Evolutionary conservation across 2,888 invertebrate genomes (phyloP).

Genomic region (Yponomeuta sedellus): DNA sequence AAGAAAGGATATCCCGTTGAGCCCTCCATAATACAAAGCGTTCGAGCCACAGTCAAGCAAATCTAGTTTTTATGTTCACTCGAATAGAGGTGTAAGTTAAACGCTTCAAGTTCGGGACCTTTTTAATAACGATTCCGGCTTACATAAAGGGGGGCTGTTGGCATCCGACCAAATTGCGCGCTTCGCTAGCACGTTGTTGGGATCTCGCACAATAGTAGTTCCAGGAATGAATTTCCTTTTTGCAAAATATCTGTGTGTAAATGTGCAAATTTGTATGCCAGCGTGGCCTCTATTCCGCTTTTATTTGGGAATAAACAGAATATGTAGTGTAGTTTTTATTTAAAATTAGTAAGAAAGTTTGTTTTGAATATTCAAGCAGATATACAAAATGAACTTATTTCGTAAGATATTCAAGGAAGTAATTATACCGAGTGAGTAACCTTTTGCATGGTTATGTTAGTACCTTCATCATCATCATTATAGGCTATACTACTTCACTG

Average conservation of each 20-base stretch:
- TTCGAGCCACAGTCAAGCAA: conserved; percentile 28
- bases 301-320: not conserved
- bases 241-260: conserved; percentile 58
- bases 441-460: too few relatives aligned
- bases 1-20: conserved; percentile 60
- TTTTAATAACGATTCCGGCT: conserved; percentile 53
- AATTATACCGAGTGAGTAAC: too few relatives aligned
- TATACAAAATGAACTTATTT: too few relatives aligned
- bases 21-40: conserved; percentile 28
- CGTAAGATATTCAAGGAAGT: too few relatives aligned
- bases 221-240: conserved; percentile 61
- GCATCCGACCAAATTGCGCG: conserved; percentile 66
- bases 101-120: conserved; percentile 20
- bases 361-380: too few relatives aligned
- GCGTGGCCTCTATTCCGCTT: not conserved
- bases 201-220: conserved; percentile 64
- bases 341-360: not conserved
- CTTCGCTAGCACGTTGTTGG: conserved; percentile 45
- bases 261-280: conserved; percentile 29
- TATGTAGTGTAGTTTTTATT: not conserved
- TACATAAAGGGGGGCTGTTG: conserved; percentile 66
- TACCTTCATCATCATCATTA: too few relatives aligned
- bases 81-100: conserved; percentile 26
- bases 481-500: too few relatives aligned
- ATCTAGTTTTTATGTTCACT: conserved; percentile 17